Base-by-base conservation (phyloP, 2,888 invertebrate genomes). In the Thera obeliscata region DNA sequence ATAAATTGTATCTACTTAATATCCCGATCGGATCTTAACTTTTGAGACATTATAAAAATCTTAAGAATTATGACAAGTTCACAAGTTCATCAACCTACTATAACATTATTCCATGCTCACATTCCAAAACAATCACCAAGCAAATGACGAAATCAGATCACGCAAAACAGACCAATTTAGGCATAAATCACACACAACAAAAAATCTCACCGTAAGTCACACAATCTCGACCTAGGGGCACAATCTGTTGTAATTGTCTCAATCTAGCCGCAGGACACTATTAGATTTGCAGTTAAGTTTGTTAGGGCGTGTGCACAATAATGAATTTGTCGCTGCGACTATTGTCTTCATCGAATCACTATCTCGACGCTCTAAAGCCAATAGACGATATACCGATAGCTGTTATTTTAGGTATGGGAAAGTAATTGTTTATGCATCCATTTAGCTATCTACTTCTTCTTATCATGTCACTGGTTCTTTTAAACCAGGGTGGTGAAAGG, bases 161-260 rank as follows among this genome's bases (percentile, higher is more conserved):
- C 84, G 85, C 81, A 63, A 85, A 85, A 76, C 77, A 79, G 80
- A 83, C 52, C 71, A 71, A 74, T 83, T 84, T 82, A 81, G 77
- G 72, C 86, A 85, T 86, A 87, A 83, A 82, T 85, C 86, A 87
- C 84, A 77, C 69, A 72, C 66, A 69, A 74, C 61, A 67, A 76
- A 74, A 78, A 79, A 78, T 46, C 43, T 38, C 41, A 50, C 61
- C 54, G 58, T 67, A 70, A 69, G 74, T 75, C 80, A 81, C 81
- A 81, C 78, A 74, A 74, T 70, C 72, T 78, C 78, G 87, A 84
- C 90, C 86, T 77, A 81, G 78, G 84, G 88, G 88, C 85, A 85
- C 83, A 89, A 92, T 93, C 88, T 86, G 76, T 70, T 76, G 86
- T 88, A 88, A 91, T 91, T 87, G 88, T 87, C 86, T 83, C 86